Conservation (phyloP, 2,797 vertebrate genomes). For the Eulemur mongoz region DNA sequence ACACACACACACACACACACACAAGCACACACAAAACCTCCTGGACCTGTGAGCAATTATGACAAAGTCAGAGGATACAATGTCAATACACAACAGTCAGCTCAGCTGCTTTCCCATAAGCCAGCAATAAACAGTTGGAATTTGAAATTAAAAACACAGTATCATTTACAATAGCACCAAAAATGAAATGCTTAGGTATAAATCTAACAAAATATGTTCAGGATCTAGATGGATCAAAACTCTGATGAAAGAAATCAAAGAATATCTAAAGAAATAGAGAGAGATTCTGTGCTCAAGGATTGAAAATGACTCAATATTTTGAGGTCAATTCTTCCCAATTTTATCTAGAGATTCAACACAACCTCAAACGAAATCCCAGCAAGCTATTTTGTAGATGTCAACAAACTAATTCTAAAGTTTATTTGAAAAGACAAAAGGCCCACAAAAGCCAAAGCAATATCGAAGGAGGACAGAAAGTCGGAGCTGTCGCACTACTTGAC, state of each 20-base stretch:
- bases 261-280: background rate
- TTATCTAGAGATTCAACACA: background rate
- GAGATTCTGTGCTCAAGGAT: background rate
- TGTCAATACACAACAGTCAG: background rate
- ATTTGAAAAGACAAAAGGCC: background rate
- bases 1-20: background rate
- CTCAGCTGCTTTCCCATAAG: background rate
- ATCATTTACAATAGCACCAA: background rate
- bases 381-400: background rate
- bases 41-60: background rate
- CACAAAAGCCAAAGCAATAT: background rate
- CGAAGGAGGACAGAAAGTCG: background rate
- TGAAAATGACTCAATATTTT: background rate
- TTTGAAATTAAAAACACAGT: background rate
- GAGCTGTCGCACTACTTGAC: background rate
- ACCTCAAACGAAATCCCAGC: background rate
- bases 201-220: background rate
- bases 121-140: background rate
- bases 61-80: background rate
- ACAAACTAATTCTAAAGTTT: background rate
- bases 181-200: background rate
- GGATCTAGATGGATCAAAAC: background rate
- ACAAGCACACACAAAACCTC: no score
- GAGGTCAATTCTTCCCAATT: background rate
- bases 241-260: background rate